These are phyloP conservation scores for Smittia aterrima DNA, from an alignment of 2,888 invertebrate species.

Conservation along the genomic window DNA sequence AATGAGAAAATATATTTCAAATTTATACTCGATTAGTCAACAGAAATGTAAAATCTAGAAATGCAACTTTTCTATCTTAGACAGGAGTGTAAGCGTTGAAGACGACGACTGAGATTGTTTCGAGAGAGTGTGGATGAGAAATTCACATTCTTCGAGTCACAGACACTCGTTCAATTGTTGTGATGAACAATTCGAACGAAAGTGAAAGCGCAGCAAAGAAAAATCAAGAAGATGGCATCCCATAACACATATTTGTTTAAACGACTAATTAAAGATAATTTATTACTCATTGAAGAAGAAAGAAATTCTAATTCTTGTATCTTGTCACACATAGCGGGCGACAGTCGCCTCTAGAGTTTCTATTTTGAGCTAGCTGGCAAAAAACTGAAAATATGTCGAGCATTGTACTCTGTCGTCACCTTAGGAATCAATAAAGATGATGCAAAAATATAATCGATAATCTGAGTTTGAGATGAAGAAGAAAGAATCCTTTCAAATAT, in stretches of 20 bases:
- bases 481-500: slow-evolving; percentile 24
- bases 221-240: slow-evolving; percentile 29
- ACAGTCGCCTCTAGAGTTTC: slow-evolving; percentile 30
- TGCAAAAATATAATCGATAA: slow-evolving; percentile 23
- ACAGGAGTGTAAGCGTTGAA: not conserved
- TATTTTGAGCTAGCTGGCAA: slow-evolving; percentile 26
- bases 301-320: slow-evolving; percentile 13
- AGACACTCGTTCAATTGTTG: slow-evolving; percentile 9
- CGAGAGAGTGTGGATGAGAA: not conserved
- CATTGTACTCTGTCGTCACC: slow-evolving; percentile 36
- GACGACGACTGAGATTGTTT: not conserved
- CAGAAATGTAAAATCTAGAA: slow-evolving; percentile 16
- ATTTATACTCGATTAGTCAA: slow-evolving; percentile 1
- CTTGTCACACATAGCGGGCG: not conserved
- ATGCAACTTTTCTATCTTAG: slow-evolving; percentile 18
- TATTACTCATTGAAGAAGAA: slow-evolving; percentile 36
- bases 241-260: slow-evolving; percentile 37
- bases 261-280: slow-evolving; percentile 42
- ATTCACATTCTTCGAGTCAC: not conserved
- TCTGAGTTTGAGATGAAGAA: slow-evolving; percentile 4
- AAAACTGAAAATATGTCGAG: slow-evolving; percentile 8
- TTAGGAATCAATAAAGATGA: slow-evolving; percentile 38
- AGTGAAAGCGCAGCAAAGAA: slow-evolving; percentile 33
- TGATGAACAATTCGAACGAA: not conserved
- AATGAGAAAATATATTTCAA: slow-evolving; percentile 12